Conservation (phyloP, 1,140 invertebrate species). For the Gonioctena quinquepunctata region DNA sequence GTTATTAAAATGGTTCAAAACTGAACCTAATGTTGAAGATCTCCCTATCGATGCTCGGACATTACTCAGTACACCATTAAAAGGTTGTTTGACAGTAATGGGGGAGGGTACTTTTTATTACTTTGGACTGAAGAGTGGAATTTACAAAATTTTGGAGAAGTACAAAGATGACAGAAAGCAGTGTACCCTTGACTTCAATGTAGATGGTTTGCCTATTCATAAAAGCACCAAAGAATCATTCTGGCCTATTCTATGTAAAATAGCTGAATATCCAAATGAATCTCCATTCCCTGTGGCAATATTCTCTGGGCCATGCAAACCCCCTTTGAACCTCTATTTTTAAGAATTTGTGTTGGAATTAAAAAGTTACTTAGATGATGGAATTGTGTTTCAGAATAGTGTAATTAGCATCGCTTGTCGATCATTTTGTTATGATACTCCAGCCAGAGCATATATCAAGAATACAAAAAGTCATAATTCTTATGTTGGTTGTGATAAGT, state of each 20-base stretch:
- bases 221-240: conserved; percentile 7
- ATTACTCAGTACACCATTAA: background rate
- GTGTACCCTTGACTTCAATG: conserved; percentile 11
- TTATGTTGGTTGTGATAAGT: conserved; percentile 33
- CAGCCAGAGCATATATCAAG: conserved; percentile 25
- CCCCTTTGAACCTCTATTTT: conserved; percentile 13
- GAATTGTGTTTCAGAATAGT: background rate
- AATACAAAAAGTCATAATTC: conserved; percentile 22
- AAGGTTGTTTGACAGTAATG: background rate
- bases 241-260: conserved; percentile 19
- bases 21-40: background rate
- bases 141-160: background rate
- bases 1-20: conserved; percentile 1
- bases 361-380: background rate
- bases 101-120: background rate
- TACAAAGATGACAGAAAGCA: background rate
- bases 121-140: background rate
- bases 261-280: conserved; percentile 6
- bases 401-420: background rate
- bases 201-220: conserved; percentile 16
- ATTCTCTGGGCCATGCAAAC: conserved; percentile 5
- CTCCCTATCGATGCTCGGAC: conserved; percentile 1
- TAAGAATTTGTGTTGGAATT: conserved; percentile 14
- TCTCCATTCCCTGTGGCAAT: conserved; percentile 7
- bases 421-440: conserved; percentile 29